Percentiles rank a stretch among this genome's conserved stretches.
Conservation (phyloP, 2,888 invertebrate species). For the Lapara coniferarum region DNA sequence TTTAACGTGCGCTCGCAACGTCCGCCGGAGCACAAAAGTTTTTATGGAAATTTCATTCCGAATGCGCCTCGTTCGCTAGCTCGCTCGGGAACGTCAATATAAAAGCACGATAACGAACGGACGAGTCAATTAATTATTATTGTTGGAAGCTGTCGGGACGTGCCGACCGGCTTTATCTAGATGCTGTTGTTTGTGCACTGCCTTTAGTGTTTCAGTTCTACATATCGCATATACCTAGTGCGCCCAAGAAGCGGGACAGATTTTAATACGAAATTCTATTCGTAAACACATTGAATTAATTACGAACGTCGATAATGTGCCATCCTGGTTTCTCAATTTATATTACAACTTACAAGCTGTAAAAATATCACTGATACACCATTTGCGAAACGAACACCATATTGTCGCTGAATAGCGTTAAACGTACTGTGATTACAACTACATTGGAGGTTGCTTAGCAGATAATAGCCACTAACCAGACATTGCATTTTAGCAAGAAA, state of each 20-base stretch:
- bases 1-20: constrained; percentile 84
- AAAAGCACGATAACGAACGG: constrained; percentile 84
- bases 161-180: constrained; percentile 67
- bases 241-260: no score
- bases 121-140: constrained; percentile 84
- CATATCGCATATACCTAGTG: constrained; percentile 6
- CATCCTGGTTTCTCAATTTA: background rate
- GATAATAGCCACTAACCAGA: background rate
- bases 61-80: constrained; percentile 80
- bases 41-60: constrained; percentile 84
- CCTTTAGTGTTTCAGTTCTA: constrained; percentile 14
- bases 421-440: background rate
- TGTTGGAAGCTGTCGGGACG: constrained; percentile 80
- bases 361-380: background rate
- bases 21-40: constrained; percentile 83
- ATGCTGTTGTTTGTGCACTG: constrained; percentile 34
- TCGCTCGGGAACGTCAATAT: constrained; percentile 81
- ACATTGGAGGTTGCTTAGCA: no score
- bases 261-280: background rate
- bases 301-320: background rate
- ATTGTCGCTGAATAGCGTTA: background rate
- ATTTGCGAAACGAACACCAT: background rate
- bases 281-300: constrained; percentile 3
- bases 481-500: background rate
- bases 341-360: background rate